These are phyloP conservation scores for Ophiothrix spiculata DNA, from an alignment of 35 echinoderm and acorn worm species.

Conservation along the genomic window DNA sequence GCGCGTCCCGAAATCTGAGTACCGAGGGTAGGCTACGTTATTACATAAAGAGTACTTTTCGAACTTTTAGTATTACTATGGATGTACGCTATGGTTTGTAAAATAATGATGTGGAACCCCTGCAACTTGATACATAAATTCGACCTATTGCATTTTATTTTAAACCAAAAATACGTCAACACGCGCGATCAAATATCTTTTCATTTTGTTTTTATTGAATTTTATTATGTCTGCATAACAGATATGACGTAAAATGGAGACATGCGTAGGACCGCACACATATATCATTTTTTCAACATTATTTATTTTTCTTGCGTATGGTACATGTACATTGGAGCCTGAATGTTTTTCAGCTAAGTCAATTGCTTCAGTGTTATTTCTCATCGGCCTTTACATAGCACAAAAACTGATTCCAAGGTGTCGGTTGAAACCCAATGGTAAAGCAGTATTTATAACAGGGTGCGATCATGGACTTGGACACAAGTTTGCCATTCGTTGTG, in stretches of 20 bases:
- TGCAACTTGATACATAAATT: too few species aligned
- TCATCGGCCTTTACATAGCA: conserved; percentile 11
- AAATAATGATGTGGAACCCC: too few species aligned
- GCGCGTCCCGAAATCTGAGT: too few species aligned
- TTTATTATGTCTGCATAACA: too few species aligned
- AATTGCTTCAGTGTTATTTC: neutral
- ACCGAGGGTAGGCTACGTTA: too few species aligned
- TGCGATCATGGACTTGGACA: conserved; percentile 91
- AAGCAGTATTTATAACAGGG: conserved; percentile 78
- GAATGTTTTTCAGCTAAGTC: conserved; percentile 6
- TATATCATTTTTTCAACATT: neutral
- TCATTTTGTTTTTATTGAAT: too few species aligned
- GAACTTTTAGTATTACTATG: too few species aligned
- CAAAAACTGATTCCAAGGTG: conserved; percentile 34
- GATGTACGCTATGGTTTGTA: too few species aligned
- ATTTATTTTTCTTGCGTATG: neutral
- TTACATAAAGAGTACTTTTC: too few species aligned
- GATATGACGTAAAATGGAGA: neutral
- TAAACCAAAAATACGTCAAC: too few species aligned
- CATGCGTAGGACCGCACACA: neutral
- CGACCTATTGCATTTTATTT: too few species aligned
- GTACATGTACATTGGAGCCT: neutral
- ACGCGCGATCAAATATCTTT: too few species aligned
- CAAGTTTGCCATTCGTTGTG: conserved; percentile 4
- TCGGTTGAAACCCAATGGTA: conserved; percentile 44